These are phyloP conservation scores for Blastobasis adustella DNA, from an alignment of 2,888 invertebrate species.

Conservation along the genomic window DNA sequence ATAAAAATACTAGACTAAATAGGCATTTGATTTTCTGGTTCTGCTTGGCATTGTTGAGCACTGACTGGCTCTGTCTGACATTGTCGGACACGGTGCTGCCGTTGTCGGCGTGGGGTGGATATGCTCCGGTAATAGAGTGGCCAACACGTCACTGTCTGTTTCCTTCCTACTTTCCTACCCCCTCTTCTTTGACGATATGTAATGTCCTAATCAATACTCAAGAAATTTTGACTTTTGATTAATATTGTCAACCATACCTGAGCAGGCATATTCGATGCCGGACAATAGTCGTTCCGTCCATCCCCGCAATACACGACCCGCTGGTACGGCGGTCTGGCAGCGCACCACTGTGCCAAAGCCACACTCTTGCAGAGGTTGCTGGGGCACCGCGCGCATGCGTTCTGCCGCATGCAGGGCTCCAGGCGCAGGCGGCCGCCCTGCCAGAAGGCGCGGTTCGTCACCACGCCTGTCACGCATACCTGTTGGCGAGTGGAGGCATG, in stretches of 20 bases:
- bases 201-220: too few relatives aligned
- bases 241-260: slow-evolving; percentile 37
- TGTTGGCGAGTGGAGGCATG: slow-evolving; percentile 15
- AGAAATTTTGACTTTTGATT: too few relatives aligned
- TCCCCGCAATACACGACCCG: slow-evolving; percentile 48
- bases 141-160: too few relatives aligned
- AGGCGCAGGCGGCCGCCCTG: slow-evolving; percentile 46
- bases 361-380: slow-evolving; percentile 58
- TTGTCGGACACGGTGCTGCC: too few relatives aligned
- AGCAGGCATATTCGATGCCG: slow-evolving; percentile 37
- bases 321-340: slow-evolving; percentile 21
- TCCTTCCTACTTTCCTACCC: too few relatives aligned
- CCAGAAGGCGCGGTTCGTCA: slow-evolving; percentile 60
- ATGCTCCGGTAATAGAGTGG: too few relatives aligned
- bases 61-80: too few relatives aligned
- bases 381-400: slow-evolving; percentile 44
- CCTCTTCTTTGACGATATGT: too few relatives aligned
- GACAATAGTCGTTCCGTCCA: slow-evolving; percentile 60
- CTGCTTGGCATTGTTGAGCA: too few relatives aligned
- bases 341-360: slow-evolving; percentile 47
- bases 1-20: too few relatives aligned
- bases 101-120: too few relatives aligned
- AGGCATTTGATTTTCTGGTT: too few relatives aligned
- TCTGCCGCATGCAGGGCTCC: slow-evolving; percentile 59
- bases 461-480: slow-evolving; percentile 43